A percentile compares a stretch with the other conserved stretches of the same genome.
Evolutionary conservation across 2,797 vertebrate species (phyloP).

Genomic region (Silurus lanzhouensis): DNA sequence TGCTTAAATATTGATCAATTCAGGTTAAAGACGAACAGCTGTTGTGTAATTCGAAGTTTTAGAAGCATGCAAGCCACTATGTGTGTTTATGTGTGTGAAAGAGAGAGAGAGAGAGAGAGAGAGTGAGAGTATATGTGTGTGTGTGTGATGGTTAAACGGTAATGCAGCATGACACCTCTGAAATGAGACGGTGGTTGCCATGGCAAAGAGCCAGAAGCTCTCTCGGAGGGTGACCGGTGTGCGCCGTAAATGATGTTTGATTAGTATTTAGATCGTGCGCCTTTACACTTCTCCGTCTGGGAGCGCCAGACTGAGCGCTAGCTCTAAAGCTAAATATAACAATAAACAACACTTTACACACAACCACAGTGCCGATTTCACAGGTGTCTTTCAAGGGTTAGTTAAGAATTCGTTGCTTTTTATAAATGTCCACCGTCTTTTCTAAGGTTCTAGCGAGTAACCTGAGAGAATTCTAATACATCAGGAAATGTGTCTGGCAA

Average conservation of each 20-base stretch:
- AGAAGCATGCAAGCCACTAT: conserved; percentile 10
- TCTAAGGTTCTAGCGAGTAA: neutral
- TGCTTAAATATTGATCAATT: conserved; percentile 6
- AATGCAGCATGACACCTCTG: conserved; percentile 99
- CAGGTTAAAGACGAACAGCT: neutral
- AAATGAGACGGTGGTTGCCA: conserved; percentile 99
- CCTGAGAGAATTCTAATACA: neutral
- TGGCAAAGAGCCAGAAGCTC: conserved; percentile 91
- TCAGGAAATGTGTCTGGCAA: neutral
- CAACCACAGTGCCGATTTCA: neutral
- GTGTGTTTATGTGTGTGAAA: conserved; percentile 27
- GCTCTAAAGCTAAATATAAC: conserved; percentile 7
- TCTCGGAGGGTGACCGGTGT: conserved; percentile 92
- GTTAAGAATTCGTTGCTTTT: neutral
- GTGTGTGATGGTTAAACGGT: conserved; percentile 82
- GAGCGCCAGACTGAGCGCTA: neutral
- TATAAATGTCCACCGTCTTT: neutral
- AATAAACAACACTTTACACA: neutral
- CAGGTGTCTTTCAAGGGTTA: neutral
- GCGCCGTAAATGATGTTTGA: conserved; percentile 98
- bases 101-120: too few species aligned
- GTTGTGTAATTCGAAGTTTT: conserved; percentile 32
- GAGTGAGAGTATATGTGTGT: conserved; percentile 15
- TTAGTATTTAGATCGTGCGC: conserved; percentile 99
- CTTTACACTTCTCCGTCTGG: conserved; percentile 64